Conservation (phyloP, 2,797 vertebrate species). For the Acestrorhynchus altus region DNA sequence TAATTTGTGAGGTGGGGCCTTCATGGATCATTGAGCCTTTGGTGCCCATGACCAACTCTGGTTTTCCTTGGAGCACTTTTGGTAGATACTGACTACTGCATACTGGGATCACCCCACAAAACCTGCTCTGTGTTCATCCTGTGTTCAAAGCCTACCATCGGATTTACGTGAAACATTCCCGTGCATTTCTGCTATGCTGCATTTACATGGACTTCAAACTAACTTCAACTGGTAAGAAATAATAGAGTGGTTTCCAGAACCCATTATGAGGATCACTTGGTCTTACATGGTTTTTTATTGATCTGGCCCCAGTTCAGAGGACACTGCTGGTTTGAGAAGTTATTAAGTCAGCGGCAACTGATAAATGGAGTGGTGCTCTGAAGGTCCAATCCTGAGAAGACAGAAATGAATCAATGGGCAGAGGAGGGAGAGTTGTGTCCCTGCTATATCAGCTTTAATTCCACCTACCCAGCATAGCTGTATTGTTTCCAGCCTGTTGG, state of each 20-base stretch:
- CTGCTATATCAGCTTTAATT: conserved; percentile 20
- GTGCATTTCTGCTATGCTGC: neutral
- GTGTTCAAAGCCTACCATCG: too few relatives aligned
- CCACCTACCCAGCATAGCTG: conserved; percentile 10
- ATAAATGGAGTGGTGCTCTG: conserved; percentile 29
- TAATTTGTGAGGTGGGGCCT: too few relatives aligned
- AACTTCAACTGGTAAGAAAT: neutral
- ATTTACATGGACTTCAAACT: neutral
- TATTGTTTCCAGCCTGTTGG: conserved; percentile 5
- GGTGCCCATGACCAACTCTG: too few relatives aligned
- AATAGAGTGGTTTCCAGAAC: conserved; percentile 4
- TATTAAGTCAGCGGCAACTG: conserved; percentile 35
- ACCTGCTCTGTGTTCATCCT: too few relatives aligned
- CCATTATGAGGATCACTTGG: conserved; percentile 6
- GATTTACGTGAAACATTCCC: too few relatives aligned
- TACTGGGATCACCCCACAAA: too few relatives aligned
- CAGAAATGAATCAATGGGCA: conserved; percentile 41
- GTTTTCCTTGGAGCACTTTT: too few relatives aligned
- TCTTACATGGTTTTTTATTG: conserved; percentile 4
- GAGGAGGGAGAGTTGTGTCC: neutral
- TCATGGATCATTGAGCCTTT: too few relatives aligned
- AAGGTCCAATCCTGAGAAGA: conserved; percentile 20
- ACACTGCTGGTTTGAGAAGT: conserved; percentile 12
- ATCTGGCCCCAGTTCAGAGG: conserved; percentile 20
- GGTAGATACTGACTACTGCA: too few relatives aligned